These are phyloP conservation scores for Poecilobothrus nobilitatus DNA, from an alignment of 2,888 invertebrate species.

Conservation along the genomic window DNA sequence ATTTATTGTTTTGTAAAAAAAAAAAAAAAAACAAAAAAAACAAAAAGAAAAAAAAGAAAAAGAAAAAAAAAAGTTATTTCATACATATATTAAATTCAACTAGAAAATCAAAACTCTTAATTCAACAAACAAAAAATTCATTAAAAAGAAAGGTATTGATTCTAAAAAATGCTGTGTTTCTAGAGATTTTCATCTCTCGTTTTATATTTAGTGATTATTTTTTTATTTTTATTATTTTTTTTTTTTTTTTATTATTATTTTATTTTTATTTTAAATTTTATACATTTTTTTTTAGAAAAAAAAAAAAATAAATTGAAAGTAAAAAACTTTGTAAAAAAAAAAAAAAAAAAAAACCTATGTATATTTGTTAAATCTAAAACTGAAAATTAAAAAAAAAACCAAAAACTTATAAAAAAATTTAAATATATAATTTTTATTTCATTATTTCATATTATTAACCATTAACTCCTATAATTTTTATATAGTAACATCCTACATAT, in stretches of 20 bases:
- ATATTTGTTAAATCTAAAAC: slow-evolving; percentile 11
- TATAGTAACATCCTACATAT: too few relatives aligned
- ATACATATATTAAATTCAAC: too few relatives aligned
- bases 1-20: too few relatives aligned
- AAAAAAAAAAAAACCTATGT: slow-evolving; percentile 13
- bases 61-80: too few relatives aligned
- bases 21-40: too few relatives aligned
- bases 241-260: slow-evolving; percentile 14
- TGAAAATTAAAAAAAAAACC: not conserved
- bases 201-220: slow-evolving; percentile 13
- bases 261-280: slow-evolving; percentile 7
- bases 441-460: too few relatives aligned
- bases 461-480: too few relatives aligned
- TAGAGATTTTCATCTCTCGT: slow-evolving; percentile 17
- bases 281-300: slow-evolving; percentile 10
- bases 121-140: too few relatives aligned
- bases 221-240: slow-evolving; percentile 16
- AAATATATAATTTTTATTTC: too few relatives aligned
- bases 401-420: not conserved
- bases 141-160: not conserved
- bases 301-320: slow-evolving; percentile 8
- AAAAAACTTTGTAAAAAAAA: not conserved
- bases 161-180: slow-evolving; percentile 15
- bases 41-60: too few relatives aligned
- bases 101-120: too few relatives aligned